These are phyloP conservation scores for Gopherus flavomarginatus DNA, from an alignment of 2,113 vertebrate species.

Conservation along the genomic window DNA sequence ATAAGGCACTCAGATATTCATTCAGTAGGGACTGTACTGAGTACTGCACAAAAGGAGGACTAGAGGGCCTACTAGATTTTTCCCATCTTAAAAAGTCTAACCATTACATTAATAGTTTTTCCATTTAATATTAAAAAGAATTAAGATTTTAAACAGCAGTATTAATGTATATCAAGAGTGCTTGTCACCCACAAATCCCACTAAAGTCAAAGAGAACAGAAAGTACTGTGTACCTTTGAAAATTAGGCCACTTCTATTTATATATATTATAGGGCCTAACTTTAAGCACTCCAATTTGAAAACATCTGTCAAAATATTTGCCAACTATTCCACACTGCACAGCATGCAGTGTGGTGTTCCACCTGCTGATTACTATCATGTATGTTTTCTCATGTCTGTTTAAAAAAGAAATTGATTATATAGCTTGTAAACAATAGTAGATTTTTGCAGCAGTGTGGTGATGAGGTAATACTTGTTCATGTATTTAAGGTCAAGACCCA, in stretches of 20 bases:
- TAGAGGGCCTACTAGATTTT: background rate
- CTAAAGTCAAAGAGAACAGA: background rate
- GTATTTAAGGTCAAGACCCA: slow-evolving; percentile 18
- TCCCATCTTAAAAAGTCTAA: background rate
- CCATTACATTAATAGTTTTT: background rate
- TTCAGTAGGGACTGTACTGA: background rate
- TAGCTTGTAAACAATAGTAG: background rate
- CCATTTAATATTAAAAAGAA: background rate
- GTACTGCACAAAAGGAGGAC: background rate
- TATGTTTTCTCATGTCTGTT: background rate
- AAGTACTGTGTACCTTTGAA: background rate
- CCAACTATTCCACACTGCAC: background rate
- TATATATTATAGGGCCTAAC: background rate
- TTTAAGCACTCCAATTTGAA: background rate
- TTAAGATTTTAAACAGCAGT: background rate
- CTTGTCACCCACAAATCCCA: background rate
- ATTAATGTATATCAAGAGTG: background rate
- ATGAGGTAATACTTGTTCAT: background rate
- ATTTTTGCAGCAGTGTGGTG: background rate
- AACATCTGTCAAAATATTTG: background rate
- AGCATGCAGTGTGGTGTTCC: background rate
- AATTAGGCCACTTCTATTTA: background rate
- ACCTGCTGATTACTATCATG: background rate
- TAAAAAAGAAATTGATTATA: background rate
- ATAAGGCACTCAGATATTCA: background rate